phyloP scores from a whole-genome alignment of 2,113 vertebrate species.

The Phaetusa simplex region DNA sequence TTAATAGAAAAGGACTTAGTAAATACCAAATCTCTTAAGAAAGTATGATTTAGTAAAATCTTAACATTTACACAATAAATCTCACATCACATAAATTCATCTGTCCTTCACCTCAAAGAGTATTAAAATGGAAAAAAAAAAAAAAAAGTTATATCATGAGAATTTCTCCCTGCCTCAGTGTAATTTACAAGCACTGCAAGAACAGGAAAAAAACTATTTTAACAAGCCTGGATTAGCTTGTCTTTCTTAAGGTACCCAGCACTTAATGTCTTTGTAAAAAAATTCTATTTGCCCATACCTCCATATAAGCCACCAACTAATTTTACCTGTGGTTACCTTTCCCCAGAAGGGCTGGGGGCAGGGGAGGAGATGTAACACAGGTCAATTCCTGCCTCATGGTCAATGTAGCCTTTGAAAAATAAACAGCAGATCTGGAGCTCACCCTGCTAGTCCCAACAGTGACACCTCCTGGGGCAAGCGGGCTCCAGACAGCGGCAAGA shows the following conservation, averaged over 20 bases:
- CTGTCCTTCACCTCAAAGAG: background rate
- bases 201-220: background rate
- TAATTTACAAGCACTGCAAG: background rate
- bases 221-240: background rate
- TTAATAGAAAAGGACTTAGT: background rate
- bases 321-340: constrained; percentile 16
- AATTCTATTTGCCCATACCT: background rate
- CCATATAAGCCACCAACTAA: background rate
- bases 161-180: background rate
- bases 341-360: background rate
- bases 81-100: background rate
- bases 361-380: background rate
- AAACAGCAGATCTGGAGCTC: background rate
- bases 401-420: background rate
- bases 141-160: background rate
- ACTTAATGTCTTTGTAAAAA: background rate
- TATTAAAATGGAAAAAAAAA: background rate
- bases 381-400: background rate
- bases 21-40: background rate
- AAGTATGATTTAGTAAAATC: background rate
- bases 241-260: background rate
- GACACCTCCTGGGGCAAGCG: constrained; percentile 74
- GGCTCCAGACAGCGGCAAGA: constrained; percentile 1
- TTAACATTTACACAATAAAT: background rate
- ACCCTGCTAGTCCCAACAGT: constrained; percentile 69